A percentile compares a stretch with the other conserved stretches of the same genome.
phyloP scores from a whole-genome alignment of 1,140 invertebrate species.

The Drosophila arawakana region DNA sequence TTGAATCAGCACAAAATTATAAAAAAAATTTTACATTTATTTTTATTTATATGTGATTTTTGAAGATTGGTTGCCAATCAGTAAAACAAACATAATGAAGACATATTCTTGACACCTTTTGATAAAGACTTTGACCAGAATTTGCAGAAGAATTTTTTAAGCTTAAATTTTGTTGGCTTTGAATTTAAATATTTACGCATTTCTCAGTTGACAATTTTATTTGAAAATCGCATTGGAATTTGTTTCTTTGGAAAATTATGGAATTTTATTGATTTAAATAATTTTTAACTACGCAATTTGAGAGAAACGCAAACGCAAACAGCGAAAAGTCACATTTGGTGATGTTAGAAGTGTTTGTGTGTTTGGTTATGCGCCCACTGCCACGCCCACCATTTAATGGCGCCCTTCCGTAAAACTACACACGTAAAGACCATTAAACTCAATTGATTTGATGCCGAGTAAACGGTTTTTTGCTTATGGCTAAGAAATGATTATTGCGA shows the following conservation, averaged over 20 bases:
- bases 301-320: neutral
- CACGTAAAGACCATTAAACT: slow-evolving; percentile 35
- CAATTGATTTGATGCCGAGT: slow-evolving; percentile 4
- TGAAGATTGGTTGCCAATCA: no score
- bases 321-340: neutral
- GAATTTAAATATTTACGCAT: no score
- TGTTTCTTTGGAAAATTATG: neutral
- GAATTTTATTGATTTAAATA: neutral
- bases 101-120: no score
- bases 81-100: no score
- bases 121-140: no score
- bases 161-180: no score
- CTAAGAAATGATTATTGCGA: slow-evolving; percentile 19
- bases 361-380: neutral
- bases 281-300: slow-evolving; percentile 12
- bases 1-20: no score
- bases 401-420: neutral
- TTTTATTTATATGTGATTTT: no score
- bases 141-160: no score
- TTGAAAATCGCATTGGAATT: slow-evolving; percentile 1
- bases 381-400: neutral
- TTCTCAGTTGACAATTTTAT: neutral
- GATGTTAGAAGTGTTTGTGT: slow-evolving; percentile 14
- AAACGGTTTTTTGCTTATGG: slow-evolving; percentile 19
- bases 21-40: no score